Conservation (phyloP, 2,113 vertebrate species). For the Pachycephala philippinensis region DNA sequence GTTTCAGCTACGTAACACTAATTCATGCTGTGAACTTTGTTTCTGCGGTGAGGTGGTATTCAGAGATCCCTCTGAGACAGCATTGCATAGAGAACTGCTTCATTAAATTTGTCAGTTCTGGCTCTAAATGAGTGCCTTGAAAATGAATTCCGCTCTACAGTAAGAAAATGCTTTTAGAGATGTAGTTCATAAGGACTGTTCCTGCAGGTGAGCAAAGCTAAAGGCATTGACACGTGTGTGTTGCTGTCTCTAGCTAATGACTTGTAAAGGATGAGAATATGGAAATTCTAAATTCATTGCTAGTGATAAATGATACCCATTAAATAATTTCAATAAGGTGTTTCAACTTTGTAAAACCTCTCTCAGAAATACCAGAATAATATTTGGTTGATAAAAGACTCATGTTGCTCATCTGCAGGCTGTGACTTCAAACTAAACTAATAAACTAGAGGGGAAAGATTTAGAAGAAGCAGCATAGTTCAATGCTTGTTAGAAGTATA, state of each 20-base stretch:
- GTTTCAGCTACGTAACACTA: not conserved
- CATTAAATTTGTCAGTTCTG: not conserved
- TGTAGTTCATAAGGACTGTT: not conserved
- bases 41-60: not conserved
- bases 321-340: not conserved
- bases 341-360: not conserved
- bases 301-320: not conserved
- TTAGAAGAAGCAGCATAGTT: not conserved
- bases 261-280: not conserved
- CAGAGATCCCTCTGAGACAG: not conserved
- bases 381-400: not conserved
- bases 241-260: not conserved
- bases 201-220: not conserved
- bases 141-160: not conserved
- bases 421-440: not conserved
- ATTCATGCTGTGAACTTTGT: not conserved
- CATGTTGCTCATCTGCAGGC: not conserved
- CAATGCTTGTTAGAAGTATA: not conserved
- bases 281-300: not conserved
- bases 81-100: not conserved
- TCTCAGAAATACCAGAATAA: not conserved
- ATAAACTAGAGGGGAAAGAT: not conserved
- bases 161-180: not conserved
- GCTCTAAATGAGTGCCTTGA: not conserved
- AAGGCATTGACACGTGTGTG: not conserved